Percentiles rank a stretch among this genome's conserved stretches.
Conservation (phyloP, 53 echinoderm and acorn worm genomes). For the Antedon mediterranea region DNA sequence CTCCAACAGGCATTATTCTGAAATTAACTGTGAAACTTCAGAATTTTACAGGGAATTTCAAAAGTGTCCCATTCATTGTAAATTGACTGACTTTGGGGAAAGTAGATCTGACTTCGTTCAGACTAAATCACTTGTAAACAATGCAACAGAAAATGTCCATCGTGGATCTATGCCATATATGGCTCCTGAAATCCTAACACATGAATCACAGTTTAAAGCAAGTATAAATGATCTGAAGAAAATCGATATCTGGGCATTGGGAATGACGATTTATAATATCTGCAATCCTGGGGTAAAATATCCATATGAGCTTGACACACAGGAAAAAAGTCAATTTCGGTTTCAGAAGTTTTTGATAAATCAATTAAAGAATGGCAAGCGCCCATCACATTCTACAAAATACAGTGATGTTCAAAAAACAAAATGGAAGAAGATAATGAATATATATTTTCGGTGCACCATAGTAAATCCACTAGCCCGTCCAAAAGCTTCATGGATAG, state of each 20-base stretch:
- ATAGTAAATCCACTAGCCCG: too few species aligned
- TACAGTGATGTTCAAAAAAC: too few species aligned
- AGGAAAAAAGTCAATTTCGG: too few species aligned
- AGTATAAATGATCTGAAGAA: slow-evolving; percentile 8
- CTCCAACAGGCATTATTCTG: too few species aligned
- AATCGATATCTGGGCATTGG: slow-evolving; percentile 21
- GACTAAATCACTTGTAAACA: neutral
- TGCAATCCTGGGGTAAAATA: slow-evolving; percentile 11
- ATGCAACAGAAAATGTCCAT: slow-evolving; percentile 1
- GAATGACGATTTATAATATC: slow-evolving; percentile 10
- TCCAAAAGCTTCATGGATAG: too few species aligned
- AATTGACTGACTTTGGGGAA: slow-evolving; percentile 25
- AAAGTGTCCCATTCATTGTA: slow-evolving; percentile 3
- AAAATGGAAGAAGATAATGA: too few species aligned
- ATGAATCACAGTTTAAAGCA: neutral
- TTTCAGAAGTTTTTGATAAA: too few species aligned
- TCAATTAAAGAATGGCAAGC: too few species aligned
- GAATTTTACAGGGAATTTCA: neutral
- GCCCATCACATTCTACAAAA: too few species aligned
- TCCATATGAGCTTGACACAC: neutral
- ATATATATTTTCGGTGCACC: too few species aligned
- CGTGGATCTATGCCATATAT: slow-evolving; percentile 19
- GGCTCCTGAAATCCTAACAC: slow-evolving; percentile 11
- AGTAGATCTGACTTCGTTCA: slow-evolving; percentile 10
- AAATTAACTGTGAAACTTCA: neutral